Evolutionary conservation across 1,140 invertebrate species (phyloP).

Genomic region (Anoplolepis gracilipes): DNA sequence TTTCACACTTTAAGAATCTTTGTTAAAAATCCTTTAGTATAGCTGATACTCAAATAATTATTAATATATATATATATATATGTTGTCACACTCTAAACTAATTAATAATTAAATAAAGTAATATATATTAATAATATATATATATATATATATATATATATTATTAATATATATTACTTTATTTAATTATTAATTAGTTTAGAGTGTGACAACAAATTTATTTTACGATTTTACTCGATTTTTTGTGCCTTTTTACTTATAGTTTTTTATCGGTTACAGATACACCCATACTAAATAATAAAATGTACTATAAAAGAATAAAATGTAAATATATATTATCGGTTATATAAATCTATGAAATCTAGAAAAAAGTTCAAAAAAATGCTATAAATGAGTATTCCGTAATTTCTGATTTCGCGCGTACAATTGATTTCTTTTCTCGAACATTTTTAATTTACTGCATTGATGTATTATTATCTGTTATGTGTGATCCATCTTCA

Average conservation of each 20-base stretch:
- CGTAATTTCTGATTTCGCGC: not conserved
- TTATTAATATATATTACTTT: too few species aligned
- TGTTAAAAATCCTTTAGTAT: not conserved
- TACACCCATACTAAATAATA: not conserved
- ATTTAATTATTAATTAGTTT: not conserved
- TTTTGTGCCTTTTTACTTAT: not conserved
- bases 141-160: too few species aligned
- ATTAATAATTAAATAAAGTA: not conserved
- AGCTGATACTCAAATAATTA: not conserved
- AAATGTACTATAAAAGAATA: not conserved
- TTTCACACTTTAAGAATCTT: not conserved
- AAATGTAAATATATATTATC: not conserved
- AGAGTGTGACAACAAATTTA: not conserved
- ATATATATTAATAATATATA: too few species aligned
- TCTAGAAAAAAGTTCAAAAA: not conserved
- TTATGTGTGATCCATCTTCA: not conserved
- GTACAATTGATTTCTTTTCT: not conserved
- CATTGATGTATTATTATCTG: conserved; percentile 2
- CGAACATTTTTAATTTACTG: not conserved
- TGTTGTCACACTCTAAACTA: not conserved
- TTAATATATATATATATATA: too few species aligned
- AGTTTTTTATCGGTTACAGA: not conserved
- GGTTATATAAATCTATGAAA: not conserved
- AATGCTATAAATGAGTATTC: not conserved
- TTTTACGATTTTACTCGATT: not conserved